These are phyloP conservation scores for Setipinna tenuifilis DNA, from an alignment of 2,797 vertebrate species.

Conservation along the genomic window DNA sequence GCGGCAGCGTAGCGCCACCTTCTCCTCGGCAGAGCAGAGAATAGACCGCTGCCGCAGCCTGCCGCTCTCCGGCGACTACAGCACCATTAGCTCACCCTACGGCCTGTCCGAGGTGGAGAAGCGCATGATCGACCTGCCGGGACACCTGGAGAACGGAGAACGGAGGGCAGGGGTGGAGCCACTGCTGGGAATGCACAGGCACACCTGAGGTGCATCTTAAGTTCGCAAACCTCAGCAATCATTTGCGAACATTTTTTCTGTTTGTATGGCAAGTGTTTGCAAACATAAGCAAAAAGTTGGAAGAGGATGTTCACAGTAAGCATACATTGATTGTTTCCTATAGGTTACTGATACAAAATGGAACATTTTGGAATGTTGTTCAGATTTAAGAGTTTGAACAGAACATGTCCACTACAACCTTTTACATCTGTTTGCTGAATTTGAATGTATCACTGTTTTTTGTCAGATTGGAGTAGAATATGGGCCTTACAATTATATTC, in stretches of 20 bases:
- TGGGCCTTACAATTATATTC: too few species aligned
- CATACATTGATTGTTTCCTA: too few species aligned
- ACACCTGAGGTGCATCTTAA: conserved; percentile 6
- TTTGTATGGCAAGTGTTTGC: too few species aligned
- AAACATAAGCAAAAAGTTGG: too few species aligned
- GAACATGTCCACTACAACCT: too few species aligned
- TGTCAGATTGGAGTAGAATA: too few species aligned
- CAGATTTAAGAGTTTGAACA: background rate
- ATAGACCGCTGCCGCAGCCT: conserved; percentile 85
- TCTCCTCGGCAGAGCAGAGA: conserved; percentile 73
- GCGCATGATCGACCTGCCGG: conserved; percentile 87
- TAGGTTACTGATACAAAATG: too few species aligned
- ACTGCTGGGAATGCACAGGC: conserved; percentile 71
- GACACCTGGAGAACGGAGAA: conserved; percentile 79
- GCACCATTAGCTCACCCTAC: conserved; percentile 77
- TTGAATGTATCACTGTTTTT: too few species aligned
- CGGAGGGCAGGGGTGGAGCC: conserved; percentile 68
- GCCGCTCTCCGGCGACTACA: conserved; percentile 80
- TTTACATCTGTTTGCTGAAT: too few species aligned
- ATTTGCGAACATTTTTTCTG: too few species aligned
- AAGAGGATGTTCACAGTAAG: too few species aligned
- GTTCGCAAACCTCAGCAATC: conserved; percentile 38
- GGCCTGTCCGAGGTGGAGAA: conserved; percentile 87
- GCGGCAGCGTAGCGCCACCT: conserved; percentile 76
- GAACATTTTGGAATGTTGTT: conserved; percentile 22